phyloP scores from a whole-genome alignment of 2,888 invertebrate species.

The Rhagonycha fulva region DNA sequence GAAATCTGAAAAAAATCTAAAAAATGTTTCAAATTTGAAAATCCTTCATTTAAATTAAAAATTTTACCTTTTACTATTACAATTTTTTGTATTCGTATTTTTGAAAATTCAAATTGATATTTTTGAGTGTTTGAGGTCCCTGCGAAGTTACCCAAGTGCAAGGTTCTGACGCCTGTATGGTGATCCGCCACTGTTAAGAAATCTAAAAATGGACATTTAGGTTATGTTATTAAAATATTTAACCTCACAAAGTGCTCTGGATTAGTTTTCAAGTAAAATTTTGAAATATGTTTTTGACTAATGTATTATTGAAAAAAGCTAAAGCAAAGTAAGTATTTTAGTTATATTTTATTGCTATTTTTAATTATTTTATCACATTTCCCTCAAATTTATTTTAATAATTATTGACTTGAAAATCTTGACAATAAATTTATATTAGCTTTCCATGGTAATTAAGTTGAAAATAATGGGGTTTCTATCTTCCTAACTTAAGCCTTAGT shows the following conservation, averaged over 20 bases:
- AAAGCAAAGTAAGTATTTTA: constrained; percentile 75
- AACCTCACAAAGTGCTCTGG: neutral
- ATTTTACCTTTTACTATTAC: too few species aligned
- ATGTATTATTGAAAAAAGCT: constrained; percentile 69
- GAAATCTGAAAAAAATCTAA: too few species aligned
- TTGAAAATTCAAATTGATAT: too few species aligned
- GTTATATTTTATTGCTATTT: neutral
- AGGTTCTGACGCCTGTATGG: too few species aligned
- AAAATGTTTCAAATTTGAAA: too few species aligned
- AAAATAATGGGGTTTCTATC: neutral
- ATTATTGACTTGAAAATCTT: neutral
- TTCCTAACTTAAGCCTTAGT: too few species aligned
- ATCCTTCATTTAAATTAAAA: too few species aligned
- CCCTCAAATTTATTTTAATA: neutral
- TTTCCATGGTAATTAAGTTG: neutral
- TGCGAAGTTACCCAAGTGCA: too few species aligned
- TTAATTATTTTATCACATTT: neutral
- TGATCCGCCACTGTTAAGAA: neutral
- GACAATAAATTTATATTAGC: too few species aligned
- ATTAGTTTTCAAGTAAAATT: neutral
- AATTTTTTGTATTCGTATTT: too few species aligned
- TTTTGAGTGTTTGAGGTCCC: too few species aligned
- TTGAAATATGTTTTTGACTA: constrained; percentile 68
- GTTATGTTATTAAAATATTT: neutral
- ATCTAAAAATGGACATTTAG: neutral